These are phyloP conservation scores for Odobenus rosmarus DNA, from an alignment of 2,113 vertebrate genomes.

Conservation along the genomic window DNA sequence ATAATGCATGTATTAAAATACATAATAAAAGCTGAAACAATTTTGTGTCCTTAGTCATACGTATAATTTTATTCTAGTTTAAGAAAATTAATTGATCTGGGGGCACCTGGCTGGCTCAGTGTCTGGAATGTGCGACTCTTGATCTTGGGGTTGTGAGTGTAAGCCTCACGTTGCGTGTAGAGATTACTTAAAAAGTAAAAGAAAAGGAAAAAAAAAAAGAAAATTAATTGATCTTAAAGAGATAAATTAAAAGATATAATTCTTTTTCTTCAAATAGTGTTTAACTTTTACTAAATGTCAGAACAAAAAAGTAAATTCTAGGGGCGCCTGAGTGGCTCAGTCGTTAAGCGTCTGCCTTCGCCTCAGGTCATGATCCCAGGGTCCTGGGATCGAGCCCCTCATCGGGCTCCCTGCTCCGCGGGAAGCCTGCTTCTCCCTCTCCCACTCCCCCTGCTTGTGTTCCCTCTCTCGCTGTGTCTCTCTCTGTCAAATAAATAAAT, in stretches of 20 bases:
- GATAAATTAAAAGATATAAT: neutral
- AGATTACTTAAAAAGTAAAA: neutral
- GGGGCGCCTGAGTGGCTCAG: too few species aligned
- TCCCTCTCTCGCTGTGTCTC: too few species aligned
- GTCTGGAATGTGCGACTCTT: neutral
- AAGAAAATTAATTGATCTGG: neutral
- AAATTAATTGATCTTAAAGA: neutral
- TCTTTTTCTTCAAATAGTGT: neutral
- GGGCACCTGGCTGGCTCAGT: neutral
- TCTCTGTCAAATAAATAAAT: too few species aligned
- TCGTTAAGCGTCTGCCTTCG: too few species aligned
- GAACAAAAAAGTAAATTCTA: neutral
- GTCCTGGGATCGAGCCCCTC: too few species aligned
- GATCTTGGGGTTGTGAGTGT: neutral
- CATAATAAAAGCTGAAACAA: neutral
- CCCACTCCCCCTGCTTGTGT: too few species aligned
- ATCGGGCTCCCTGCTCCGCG: too few species aligned
- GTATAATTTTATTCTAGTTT: neutral
- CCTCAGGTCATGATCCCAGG: too few species aligned
- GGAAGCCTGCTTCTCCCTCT: too few species aligned
- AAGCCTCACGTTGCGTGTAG: neutral
- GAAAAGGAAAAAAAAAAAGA: neutral
- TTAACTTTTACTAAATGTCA: neutral
- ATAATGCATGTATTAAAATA: neutral
- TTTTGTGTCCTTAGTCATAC: neutral